Conservation (phyloP, 2,888 invertebrate genomes). For the Thereva nobilitata region DNA sequence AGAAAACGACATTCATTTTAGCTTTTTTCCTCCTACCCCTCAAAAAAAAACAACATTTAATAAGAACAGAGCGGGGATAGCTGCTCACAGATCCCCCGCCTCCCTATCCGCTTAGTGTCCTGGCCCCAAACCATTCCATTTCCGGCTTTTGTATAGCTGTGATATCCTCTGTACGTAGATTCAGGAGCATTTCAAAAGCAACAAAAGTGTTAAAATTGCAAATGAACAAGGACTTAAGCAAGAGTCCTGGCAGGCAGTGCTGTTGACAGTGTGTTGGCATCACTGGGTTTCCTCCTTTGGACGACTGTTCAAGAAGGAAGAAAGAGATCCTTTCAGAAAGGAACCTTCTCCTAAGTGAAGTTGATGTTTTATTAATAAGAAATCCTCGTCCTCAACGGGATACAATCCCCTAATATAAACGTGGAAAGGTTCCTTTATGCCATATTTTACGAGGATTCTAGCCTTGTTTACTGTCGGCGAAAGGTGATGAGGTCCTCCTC, state of each 20-base stretch:
- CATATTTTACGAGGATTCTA: conserved; percentile 19
- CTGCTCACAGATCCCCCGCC: no score
- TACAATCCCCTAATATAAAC: neutral
- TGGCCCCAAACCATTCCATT: no score
- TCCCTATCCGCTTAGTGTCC: no score
- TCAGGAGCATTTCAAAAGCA: neutral
- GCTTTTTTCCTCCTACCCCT: no score
- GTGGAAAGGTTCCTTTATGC: conserved; percentile 3
- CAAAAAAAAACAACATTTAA: no score
- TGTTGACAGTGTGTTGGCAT: no score
- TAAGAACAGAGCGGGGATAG: no score
- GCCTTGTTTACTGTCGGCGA: conserved; percentile 2
- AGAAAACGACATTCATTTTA: no score
- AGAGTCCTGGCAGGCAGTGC: neutral
- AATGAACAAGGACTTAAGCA: conserved; percentile 5
- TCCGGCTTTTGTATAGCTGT: no score
- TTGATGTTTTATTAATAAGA: conserved; percentile 35
- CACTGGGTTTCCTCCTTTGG: neutral
- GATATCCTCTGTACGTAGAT: conserved; percentile 15
- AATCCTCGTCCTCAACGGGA: neutral
- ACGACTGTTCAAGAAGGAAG: neutral
- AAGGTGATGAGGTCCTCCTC: conserved; percentile 8
- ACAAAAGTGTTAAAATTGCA: conserved; percentile 26
- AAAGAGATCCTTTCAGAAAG: neutral
- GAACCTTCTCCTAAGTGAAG: neutral